Conservation (phyloP, 2,797 vertebrate genomes). For the Echiichthys vipera region DNA sequence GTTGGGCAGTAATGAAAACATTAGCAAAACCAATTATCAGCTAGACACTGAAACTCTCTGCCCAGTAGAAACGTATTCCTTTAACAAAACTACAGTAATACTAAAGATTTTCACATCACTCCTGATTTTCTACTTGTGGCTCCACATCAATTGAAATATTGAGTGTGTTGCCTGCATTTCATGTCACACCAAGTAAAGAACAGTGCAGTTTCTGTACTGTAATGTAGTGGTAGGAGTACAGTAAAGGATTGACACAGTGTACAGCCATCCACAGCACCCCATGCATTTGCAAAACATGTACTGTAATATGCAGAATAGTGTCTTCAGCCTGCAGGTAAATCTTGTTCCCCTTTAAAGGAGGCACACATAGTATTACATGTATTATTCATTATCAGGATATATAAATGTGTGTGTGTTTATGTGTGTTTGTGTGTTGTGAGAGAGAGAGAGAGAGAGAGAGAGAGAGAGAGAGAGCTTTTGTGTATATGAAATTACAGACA, state of each 20-base stretch:
- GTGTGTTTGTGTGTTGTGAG: conserved; percentile 15
- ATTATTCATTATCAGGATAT: conserved; percentile 71
- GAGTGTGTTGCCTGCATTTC: not conserved
- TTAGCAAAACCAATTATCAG: conserved; percentile 11
- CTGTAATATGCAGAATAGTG: conserved; percentile 30
- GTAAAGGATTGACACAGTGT: conserved; percentile 6
- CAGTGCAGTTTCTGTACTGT: not conserved
- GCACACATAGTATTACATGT: conserved; percentile 59
- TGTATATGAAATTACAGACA: conserved; percentile 67
- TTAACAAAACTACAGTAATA: conserved; percentile 10
- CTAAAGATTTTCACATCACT: conserved; percentile 5
- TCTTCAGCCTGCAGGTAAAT: conserved; percentile 38
- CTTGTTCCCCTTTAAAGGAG: conserved; percentile 39
- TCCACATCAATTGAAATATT: conserved; percentile 8
- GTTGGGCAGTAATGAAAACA: conserved; percentile 20
- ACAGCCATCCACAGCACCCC: conserved; percentile 2
- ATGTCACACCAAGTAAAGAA: not conserved
- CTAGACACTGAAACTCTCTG: not conserved
- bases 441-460: no score
- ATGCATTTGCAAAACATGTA: conserved; percentile 33
- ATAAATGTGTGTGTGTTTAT: conserved; percentile 28
- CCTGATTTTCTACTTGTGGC: not conserved
- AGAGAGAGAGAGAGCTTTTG: conserved; percentile 16
- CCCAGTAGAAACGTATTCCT: not conserved
- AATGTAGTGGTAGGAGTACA: not conserved